Conservation (phyloP, 2,113 vertebrate genomes). For the Antigone vipio region DNA sequence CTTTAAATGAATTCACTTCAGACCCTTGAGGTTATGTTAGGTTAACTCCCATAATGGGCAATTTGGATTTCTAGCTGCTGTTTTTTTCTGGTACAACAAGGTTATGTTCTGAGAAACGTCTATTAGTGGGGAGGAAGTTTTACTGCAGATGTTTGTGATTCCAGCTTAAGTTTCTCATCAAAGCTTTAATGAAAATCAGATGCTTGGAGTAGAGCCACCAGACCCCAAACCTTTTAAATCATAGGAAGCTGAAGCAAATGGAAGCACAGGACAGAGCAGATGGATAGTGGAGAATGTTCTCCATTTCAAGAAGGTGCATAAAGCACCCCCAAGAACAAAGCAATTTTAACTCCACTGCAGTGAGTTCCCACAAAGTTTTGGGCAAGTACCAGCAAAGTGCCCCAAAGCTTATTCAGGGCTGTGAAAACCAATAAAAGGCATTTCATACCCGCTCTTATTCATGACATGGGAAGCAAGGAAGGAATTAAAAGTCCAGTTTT, state of each 20-base stretch:
- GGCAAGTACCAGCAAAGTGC: background rate
- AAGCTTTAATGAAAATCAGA: constrained; percentile 80
- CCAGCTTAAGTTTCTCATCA: constrained; percentile 78
- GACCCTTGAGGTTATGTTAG: constrained; percentile 14
- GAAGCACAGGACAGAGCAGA: constrained; percentile 21
- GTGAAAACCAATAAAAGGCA: background rate
- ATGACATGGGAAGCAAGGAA: constrained; percentile 5
- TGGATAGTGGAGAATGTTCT: constrained; percentile 39
- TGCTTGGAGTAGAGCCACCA: constrained; percentile 55
- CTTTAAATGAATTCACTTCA: constrained; percentile 17
- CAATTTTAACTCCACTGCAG: background rate
- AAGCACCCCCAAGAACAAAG: background rate
- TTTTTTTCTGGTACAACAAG: constrained; percentile 54
- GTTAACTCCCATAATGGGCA: constrained; percentile 28
- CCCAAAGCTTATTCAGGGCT: background rate
- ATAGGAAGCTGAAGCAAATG: constrained; percentile 57
- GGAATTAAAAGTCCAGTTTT: background rate
- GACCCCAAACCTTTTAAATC: constrained; percentile 52
- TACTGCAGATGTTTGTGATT: constrained; percentile 80
- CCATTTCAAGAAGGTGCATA: background rate
- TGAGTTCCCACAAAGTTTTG: background rate
- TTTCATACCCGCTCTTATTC: constrained; percentile 1
- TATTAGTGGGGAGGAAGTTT: constrained; percentile 72
- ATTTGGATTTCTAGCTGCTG: constrained; percentile 51
- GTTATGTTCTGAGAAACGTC: constrained; percentile 73